These are phyloP conservation scores for Cremastinae sp. DNA, from an alignment of 2,888 invertebrate genomes.

Conservation along the genomic window DNA sequence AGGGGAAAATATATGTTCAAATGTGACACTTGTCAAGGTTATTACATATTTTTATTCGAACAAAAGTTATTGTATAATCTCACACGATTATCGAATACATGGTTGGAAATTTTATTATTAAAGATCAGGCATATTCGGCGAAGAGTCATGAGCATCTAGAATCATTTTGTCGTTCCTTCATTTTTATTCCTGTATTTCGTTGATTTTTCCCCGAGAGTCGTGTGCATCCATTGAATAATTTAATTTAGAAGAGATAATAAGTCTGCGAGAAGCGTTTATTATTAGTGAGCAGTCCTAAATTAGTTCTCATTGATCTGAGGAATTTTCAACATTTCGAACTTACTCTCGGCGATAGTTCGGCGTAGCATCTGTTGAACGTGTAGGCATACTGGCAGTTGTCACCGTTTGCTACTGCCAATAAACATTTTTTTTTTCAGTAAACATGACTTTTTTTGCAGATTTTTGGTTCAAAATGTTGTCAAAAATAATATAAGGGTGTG, in stretches of 20 bases:
- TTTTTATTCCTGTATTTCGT: conserved; percentile 40
- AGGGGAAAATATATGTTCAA: neutral
- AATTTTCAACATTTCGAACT: conserved; percentile 50
- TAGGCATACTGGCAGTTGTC: conserved; percentile 78
- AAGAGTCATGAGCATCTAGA: conserved; percentile 51
- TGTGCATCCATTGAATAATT: conserved; percentile 15
- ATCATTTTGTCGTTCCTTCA: conserved; percentile 34
- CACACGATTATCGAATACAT: conserved; percentile 43
- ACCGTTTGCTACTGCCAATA: conserved; percentile 74
- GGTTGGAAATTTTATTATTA: conserved; percentile 47
- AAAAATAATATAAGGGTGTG: no score
- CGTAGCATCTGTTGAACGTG: conserved; percentile 77
- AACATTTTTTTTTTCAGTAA: no score
- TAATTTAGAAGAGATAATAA: conserved; percentile 72
- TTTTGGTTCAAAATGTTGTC: no score
- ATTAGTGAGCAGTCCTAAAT: conserved; percentile 1
- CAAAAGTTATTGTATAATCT: conserved; percentile 44
- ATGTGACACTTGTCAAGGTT: neutral
- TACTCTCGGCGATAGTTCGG: conserved; percentile 73
- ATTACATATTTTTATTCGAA: conserved; percentile 47
- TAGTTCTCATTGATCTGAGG: neutral
- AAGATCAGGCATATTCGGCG: conserved; percentile 59
- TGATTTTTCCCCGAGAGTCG: conserved; percentile 23
- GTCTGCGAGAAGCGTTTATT: conserved; percentile 66
- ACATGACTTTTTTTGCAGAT: conserved; percentile 14